These are phyloP conservation scores for Rattus norvegicus DNA, from an alignment of 2,113 vertebrate species.

Conservation along the genomic window DNA sequence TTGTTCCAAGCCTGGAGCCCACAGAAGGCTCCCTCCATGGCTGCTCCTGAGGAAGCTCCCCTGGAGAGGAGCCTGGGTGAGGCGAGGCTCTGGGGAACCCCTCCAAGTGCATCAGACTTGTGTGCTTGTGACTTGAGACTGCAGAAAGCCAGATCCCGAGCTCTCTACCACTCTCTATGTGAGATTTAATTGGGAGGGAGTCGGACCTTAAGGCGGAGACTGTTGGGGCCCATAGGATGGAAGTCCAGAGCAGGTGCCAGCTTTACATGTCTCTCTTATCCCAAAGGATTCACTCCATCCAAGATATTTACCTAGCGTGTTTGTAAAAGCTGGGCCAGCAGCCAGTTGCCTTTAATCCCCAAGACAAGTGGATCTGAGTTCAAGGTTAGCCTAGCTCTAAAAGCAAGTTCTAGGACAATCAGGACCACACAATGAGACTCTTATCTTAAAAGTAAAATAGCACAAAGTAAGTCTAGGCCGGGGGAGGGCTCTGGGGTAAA, in stretches of 20 bases:
- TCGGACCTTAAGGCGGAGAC: background rate
- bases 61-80: background rate
- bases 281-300: rapidly evolving
- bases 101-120: background rate
- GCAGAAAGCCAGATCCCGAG: too few relatives aligned
- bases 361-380: background rate
- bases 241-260: background rate
- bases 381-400: background rate
- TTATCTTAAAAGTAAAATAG: background rate
- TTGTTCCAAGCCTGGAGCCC: too few relatives aligned
- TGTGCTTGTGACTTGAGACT: background rate
- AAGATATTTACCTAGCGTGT: rapidly evolving
- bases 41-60: background rate
- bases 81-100: background rate
- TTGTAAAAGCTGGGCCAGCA: background rate
- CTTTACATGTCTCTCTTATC: background rate
- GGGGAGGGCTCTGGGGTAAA: background rate
- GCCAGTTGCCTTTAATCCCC: background rate
- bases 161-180: background rate
- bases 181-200: background rate
- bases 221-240: background rate
- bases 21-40: background rate
- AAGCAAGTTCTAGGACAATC: background rate
- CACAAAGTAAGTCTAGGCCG: background rate
- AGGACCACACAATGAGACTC: background rate